Evolutionary conservation across 2,888 invertebrate genomes (phyloP), one percentile per base, ranked within the genome.

Genomic region (Dynastes grantii): DNA sequence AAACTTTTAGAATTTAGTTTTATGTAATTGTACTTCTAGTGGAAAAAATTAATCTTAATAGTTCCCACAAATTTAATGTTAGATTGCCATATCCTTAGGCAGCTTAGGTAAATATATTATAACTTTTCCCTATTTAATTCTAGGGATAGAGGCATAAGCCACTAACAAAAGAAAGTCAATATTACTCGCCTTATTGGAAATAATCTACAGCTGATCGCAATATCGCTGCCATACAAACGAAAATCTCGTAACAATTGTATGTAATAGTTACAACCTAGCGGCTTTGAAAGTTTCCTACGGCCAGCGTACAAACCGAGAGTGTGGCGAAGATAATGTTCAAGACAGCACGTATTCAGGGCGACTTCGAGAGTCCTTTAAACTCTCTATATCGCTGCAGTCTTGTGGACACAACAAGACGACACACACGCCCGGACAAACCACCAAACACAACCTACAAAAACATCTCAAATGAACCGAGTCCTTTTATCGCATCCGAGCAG

Each of bases 401-500:
- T 37, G 61, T 27, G 73, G 73, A 61, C 45, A 73, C 73, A 73
- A 73, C 73, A 61, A 22, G 73, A 45, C 73, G 45, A 73, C 73
- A 73, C 40, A 71, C 13, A 73, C 61, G 22, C 61, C 61, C 45
- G 40, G 45, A 73, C 61, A 22, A 61, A 73, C 73, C 73, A 73
- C 73, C 61, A 61, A 73, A 58, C 73, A 73, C 73, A 45, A 61
- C 40, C 58, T 40, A 61, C 61, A 61, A 73, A 73, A 73, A 58
- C 73, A 22, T 73, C 45, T 61, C 40, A 73, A 73, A 73, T 73
- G 73, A 73, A 73, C 45, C 73, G 73, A 27, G 73, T 73, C 58
- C 61, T 73, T 73, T 73, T 73, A 73, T 73, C 73, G 45, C 73
- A 61, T 58, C 73, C 27, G 27, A 40, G 40, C 61, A 73, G 73